Evolutionary conservation across 2,888 invertebrate genomes (phyloP), one percentile per base, ranked within the genome.

Genomic region (Masnerella sp.): DNA sequence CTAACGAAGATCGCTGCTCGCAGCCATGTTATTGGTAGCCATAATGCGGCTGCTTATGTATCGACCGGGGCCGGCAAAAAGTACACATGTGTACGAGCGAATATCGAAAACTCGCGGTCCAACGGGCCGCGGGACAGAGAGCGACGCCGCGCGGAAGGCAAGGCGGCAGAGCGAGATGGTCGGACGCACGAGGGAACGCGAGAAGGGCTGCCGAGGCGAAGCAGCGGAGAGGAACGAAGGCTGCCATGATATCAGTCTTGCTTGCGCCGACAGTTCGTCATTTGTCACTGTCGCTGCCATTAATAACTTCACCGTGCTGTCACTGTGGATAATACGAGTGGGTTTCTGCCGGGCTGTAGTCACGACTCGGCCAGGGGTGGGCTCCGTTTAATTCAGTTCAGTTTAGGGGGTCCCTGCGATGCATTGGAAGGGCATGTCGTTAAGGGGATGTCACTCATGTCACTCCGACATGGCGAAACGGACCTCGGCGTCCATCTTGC

Each of bases 251-350:
- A 87, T 87, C 87, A 87, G 87, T 87, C 87, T 87, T 87, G 87
- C 87, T 87, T 87, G 87, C 87, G 87, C 87, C 86, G 87, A 87
- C 87, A 87, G 87, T 87, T 87, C 87, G 86, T 87, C 87, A 87
- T 87, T 87, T 87, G 87, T 87, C 86, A 87, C 84, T 87, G 87
- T 87, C 87, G 84, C 82, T 79, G 87, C 87, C 87, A 87, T 87
- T 87, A 87, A 87, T 87, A 87, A 87, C 87, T 86, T 84, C 82
- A 81, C 84, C 84, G 83, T 85, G 82, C 87, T 87, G 87, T 87
- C 87, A 87, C 87, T 87, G 87, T 82, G 87, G 86, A 87, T 87
- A 87, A 87, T 87, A 87, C 86, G 86, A 85, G 86, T 85, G 84
- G 85, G 86, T 82, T 80, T 80, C 77, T 78, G 77, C 77, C 80